A percentile compares a stretch with the other conserved stretches of the same genome.
phyloP scores from a whole-genome alignment of 2,797 vertebrate genomes.

The Gymnopithys bicolor region DNA sequence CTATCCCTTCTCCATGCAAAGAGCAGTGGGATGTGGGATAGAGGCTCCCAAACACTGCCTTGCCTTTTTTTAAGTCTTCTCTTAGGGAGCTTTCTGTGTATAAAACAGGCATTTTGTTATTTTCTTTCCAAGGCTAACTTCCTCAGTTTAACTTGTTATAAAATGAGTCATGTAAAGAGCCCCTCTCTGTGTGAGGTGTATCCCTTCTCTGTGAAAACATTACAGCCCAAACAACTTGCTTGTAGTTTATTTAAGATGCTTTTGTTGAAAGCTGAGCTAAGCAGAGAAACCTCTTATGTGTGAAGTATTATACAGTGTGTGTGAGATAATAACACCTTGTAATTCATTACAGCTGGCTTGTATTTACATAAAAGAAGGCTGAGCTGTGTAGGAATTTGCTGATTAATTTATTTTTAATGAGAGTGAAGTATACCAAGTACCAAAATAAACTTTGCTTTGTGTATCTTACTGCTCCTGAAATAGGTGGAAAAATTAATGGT shows the following conservation, averaged over 20 bases:
- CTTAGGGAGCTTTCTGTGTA: slow-evolving; percentile 45
- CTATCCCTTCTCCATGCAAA: background rate
- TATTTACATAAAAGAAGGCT: slow-evolving; percentile 84
- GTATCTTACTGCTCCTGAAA: slow-evolving; percentile 83
- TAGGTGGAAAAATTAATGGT: slow-evolving; percentile 85
- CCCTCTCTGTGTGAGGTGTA: slow-evolving; percentile 79
- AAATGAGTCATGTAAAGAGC: slow-evolving; percentile 84
- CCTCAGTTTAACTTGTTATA: slow-evolving; percentile 80
- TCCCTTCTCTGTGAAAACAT: slow-evolving; percentile 83
- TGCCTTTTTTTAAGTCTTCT: background rate
- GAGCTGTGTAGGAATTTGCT: slow-evolving; percentile 84
- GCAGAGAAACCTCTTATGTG: slow-evolving; percentile 75
- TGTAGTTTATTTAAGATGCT: slow-evolving; percentile 85
- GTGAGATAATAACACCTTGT: slow-evolving; percentile 83
- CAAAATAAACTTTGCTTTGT: slow-evolving; percentile 85
- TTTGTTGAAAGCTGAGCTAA: slow-evolving; percentile 81
- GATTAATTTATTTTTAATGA: slow-evolving; percentile 89
- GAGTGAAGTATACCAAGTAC: slow-evolving; percentile 82
- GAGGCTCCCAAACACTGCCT: background rate
- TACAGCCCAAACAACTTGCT: slow-evolving; percentile 82
- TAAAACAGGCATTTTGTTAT: slow-evolving; percentile 54
- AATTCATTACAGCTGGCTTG: slow-evolving; percentile 84
- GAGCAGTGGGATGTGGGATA: background rate
- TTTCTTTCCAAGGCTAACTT: slow-evolving; percentile 74
- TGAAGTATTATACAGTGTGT: slow-evolving; percentile 74